phyloP scores from a whole-genome alignment of 1,140 invertebrate genomes.

The Hydropsyche tenuis region DNA sequence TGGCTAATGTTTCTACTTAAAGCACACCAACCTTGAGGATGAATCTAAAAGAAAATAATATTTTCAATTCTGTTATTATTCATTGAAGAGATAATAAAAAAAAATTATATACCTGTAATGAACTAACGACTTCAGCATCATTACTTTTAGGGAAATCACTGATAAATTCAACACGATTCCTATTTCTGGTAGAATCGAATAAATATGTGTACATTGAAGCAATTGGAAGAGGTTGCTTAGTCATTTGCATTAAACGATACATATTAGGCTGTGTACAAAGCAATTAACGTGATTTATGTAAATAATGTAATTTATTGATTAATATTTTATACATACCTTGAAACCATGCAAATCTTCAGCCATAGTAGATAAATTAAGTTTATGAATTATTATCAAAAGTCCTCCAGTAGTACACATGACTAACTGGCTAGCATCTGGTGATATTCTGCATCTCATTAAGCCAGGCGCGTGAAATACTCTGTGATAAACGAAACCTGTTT shows the following conservation, averaged over 20 bases:
- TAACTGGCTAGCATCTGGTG: conserved; percentile 85
- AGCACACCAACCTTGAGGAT: conserved; percentile 90
- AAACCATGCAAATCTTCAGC: conserved; percentile 83
- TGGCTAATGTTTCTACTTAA: conserved; percentile 86
- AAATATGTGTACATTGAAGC: conserved; percentile 80
- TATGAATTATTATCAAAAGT: conserved; percentile 88
- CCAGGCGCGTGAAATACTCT: conserved; percentile 84
- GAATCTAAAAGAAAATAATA: conserved; percentile 65
- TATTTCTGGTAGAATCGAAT: conserved; percentile 74
- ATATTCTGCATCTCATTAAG: conserved; percentile 87
- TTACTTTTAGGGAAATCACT: conserved; percentile 86
- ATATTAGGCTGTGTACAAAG: conserved; percentile 85
- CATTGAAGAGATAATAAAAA: neutral
- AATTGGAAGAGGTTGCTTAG: conserved; percentile 78
- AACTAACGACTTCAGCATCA: conserved; percentile 89
- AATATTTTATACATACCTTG: conserved; percentile 65
- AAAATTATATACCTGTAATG: conserved; percentile 69
- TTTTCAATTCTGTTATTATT: conserved; percentile 20
- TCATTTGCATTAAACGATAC: conserved; percentile 88
- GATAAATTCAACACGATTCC: conserved; percentile 88
- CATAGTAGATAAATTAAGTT: conserved; percentile 82
- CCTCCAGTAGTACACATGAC: conserved; percentile 89
- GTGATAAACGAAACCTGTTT: conserved; percentile 78
- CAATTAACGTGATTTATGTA: conserved; percentile 21
- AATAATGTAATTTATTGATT: conserved; percentile 8